Evolutionary conservation across 92 coral and sea anemone genomes (phyloP).

Genomic region (Virgularia gustaviana): DNA sequence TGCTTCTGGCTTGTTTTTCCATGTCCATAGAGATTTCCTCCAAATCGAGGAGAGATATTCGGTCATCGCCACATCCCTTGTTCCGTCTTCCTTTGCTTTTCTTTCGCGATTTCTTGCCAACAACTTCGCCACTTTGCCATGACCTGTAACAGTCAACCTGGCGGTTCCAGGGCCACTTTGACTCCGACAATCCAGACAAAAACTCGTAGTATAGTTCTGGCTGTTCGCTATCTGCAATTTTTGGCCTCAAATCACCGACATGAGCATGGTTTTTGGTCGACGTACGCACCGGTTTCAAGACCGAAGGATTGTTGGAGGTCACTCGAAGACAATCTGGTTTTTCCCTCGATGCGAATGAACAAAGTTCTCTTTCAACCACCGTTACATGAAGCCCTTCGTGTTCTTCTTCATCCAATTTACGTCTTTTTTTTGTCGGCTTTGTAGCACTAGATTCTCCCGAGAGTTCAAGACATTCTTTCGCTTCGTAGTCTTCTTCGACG

Average conservation of each 20-base stretch:
- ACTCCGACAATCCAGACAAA: not conserved
- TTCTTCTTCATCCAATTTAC: not conserved
- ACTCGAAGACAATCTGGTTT: conserved; percentile 22
- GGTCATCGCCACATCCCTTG: not conserved
- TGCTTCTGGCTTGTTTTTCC: not conserved
- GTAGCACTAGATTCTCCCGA: not conserved
- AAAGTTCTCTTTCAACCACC: conserved; percentile 20
- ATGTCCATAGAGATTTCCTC: not conserved
- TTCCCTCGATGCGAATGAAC: not conserved
- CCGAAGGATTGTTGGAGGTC: not conserved
- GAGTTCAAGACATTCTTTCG: no score
- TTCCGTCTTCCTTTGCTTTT: not conserved
- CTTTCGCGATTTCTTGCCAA: not conserved
- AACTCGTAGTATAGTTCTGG: conserved; percentile 19
- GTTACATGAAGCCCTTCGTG: conserved; percentile 1
- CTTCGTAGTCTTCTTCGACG: conserved; percentile 27
- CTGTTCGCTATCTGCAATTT: not conserved
- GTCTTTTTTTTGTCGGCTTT: not conserved
- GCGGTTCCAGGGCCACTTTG: not conserved
- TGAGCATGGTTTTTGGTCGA: conserved; percentile 24
- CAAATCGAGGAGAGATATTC: not conserved
- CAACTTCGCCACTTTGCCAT: not conserved
- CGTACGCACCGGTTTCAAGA: conserved; percentile 1
- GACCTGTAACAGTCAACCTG: not conserved
- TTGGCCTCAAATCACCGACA: conserved; percentile 24